These are phyloP conservation scores for Macaria notata DNA, from an alignment of 2,888 invertebrate genomes.

Conservation along the genomic window DNA sequence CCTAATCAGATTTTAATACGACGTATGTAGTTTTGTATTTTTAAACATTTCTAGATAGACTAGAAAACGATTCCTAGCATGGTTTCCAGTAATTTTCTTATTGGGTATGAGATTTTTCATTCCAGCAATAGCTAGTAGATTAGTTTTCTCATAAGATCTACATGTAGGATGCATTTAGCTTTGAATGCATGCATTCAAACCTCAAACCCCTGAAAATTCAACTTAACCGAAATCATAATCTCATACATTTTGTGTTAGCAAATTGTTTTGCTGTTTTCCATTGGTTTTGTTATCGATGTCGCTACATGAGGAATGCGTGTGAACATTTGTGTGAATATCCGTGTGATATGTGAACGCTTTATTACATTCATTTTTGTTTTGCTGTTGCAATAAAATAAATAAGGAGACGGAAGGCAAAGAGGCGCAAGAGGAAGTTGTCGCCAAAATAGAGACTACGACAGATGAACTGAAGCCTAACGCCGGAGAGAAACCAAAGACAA, in stretches of 20 bases:
- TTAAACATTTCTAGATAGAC: constrained; percentile 21
- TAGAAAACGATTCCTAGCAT: constrained; percentile 36
- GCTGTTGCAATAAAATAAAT: constrained; percentile 72
- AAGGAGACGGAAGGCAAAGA: constrained; percentile 61
- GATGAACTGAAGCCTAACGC: constrained; percentile 73
- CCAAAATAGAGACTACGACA: constrained; percentile 75
- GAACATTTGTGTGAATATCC: constrained; percentile 40
- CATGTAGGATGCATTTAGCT: constrained; percentile 36
- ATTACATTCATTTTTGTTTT: constrained; percentile 67
- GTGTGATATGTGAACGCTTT: constrained; percentile 56
- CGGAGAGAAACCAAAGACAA: constrained; percentile 54
- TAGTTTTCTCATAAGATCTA: constrained; percentile 33
- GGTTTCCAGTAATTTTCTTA: constrained; percentile 33
- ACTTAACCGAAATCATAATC: constrained; percentile 32
- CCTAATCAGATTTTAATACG: not conserved
- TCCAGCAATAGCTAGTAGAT: constrained; percentile 38
- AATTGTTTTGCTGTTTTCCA: constrained; percentile 59
- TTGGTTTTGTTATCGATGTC: constrained; percentile 57
- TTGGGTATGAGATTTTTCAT: constrained; percentile 24
- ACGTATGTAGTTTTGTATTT: constrained; percentile 1
- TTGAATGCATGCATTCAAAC: constrained; percentile 46
- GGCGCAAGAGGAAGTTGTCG: constrained; percentile 62
- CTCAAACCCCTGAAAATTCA: constrained; percentile 27
- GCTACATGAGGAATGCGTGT: constrained; percentile 48
- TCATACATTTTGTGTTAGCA: constrained; percentile 51